Conservation (phyloP, 2,797 vertebrate species). For the Dryobates pubescens region DNA sequence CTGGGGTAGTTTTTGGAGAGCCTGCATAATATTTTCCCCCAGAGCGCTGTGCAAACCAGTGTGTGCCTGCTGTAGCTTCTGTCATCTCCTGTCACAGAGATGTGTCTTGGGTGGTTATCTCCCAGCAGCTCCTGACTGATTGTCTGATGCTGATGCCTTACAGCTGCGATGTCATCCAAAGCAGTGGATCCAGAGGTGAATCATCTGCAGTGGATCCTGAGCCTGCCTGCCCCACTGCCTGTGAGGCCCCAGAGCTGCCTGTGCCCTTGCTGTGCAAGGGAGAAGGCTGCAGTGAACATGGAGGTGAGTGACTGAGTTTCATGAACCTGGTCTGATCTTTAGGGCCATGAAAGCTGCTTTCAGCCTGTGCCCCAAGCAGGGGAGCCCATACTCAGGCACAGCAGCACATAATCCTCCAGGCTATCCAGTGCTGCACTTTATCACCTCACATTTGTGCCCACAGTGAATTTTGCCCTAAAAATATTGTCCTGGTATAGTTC, state of each 20-base stretch:
- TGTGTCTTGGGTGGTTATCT: background rate
- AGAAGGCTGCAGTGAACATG: background rate
- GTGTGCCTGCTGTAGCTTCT: background rate
- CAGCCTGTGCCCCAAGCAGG: background rate
- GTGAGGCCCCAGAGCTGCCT: background rate
- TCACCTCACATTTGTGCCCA: background rate
- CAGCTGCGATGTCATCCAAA: background rate
- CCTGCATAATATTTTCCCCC: background rate
- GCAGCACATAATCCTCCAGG: background rate
- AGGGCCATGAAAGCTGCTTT: background rate
- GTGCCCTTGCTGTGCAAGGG: rapidly evolving
- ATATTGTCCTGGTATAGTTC: background rate
- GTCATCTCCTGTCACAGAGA: background rate
- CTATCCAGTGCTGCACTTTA: rapidly evolving
- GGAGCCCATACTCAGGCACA: background rate
- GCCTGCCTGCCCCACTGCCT: background rate
- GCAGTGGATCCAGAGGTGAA: background rate
- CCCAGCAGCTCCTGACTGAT: background rate
- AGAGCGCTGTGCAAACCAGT: background rate
- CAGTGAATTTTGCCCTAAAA: background rate
- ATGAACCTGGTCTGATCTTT: background rate
- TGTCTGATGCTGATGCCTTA: background rate
- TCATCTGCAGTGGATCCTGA: background rate
- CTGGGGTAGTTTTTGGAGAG: background rate
- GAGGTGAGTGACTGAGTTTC: background rate